Conservation (phyloP, 2,113 vertebrate genomes). For the Emydura subglobosa region DNA sequence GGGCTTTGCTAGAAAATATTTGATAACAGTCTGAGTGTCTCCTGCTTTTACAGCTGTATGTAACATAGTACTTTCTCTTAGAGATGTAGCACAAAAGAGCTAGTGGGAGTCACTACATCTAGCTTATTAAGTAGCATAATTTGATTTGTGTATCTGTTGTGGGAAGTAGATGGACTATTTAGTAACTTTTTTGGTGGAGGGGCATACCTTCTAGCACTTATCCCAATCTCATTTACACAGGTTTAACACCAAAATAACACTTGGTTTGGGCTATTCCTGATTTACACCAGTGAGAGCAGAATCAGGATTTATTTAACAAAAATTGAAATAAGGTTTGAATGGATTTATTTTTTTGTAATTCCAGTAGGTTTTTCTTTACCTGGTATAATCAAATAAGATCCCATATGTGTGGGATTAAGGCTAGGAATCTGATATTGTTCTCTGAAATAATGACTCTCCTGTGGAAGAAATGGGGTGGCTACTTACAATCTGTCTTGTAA, state of each 20-base stretch:
- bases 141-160: neutral
- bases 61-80: neutral
- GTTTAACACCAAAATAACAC: neutral
- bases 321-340: accelerated
- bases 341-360: neutral
- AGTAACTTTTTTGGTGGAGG: neutral
- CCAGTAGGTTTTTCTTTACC: accelerated
- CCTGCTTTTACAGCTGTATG: slow-evolving; percentile 40
- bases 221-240: neutral
- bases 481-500: neutral
- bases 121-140: neutral
- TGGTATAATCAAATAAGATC: accelerated
- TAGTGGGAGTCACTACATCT: neutral
- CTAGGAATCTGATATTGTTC: accelerated
- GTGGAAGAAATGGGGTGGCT: neutral
- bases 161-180: neutral
- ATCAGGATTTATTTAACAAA: neutral
- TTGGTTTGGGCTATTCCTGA: neutral
- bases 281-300: neutral
- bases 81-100: neutral
- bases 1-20: neutral
- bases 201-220: neutral
- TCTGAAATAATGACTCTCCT: neutral
- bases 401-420: accelerated
- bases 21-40: accelerated